Conservation (phyloP, 2,113 vertebrate genomes). For the Tinamus guttatus region DNA sequence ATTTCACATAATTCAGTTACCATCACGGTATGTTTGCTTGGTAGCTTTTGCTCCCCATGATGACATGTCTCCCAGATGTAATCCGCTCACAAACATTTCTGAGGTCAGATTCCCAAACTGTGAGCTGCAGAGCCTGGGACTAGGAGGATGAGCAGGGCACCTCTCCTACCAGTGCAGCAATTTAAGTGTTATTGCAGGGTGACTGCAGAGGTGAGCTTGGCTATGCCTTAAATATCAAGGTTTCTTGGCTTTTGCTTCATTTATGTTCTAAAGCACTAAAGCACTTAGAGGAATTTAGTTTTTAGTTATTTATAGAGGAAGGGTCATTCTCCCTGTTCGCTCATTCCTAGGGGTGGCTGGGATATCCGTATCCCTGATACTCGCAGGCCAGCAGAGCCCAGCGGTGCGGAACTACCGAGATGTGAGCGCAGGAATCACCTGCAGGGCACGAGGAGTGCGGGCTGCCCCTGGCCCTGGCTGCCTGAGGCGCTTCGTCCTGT, state of each 20-base stretch:
- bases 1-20: accelerated
- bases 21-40: not conserved
- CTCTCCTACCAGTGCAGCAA: not conserved
- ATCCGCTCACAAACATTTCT: not conserved
- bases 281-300: not conserved
- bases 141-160: not conserved
- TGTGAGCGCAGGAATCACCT: not conserved
- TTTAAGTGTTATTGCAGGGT: not conserved
- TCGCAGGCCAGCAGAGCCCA: not conserved
- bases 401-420: not conserved
- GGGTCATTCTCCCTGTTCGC: not conserved
- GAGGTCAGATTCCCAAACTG: not conserved
- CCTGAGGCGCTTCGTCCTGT: not conserved
- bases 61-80: not conserved
- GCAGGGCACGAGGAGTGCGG: not conserved
- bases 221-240: not conserved
- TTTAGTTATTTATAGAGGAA: not conserved
- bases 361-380: no score
- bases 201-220: not conserved
- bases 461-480: not conserved
- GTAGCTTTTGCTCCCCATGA: not conserved
- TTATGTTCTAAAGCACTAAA: not conserved
- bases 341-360: not conserved
- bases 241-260: not conserved
- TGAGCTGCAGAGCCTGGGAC: not conserved